phyloP scores from a whole-genome alignment of 2,797 vertebrate genomes.

The Bradypodion pumilum region DNA sequence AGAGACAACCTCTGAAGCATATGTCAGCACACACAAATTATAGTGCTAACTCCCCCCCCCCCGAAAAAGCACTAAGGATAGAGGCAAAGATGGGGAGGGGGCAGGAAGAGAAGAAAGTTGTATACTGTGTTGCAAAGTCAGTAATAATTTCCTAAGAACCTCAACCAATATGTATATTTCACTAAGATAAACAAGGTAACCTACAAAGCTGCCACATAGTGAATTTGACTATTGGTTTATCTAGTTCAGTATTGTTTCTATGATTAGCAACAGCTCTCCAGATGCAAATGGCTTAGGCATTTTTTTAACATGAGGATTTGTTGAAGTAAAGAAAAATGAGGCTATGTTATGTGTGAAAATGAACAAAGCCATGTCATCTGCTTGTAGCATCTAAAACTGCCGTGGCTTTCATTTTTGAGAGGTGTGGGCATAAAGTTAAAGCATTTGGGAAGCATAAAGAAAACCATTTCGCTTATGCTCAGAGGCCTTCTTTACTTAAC shows the following conservation, averaged over 20 bases:
- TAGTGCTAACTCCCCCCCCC: background rate
- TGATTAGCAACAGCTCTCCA: background rate
- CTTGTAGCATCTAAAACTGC: background rate
- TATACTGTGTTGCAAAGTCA: background rate
- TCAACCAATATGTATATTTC: background rate
- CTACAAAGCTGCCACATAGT: background rate
- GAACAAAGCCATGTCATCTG: background rate
- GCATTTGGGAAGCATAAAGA: background rate
- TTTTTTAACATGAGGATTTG: background rate
- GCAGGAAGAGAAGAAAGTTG: too few relatives aligned
- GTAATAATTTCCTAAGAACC: background rate
- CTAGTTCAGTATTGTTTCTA: background rate
- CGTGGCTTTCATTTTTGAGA: background rate
- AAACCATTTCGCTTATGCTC: background rate
- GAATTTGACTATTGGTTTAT: background rate
- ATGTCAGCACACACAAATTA: slow-evolving; percentile 9
- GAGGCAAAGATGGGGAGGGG: too few relatives aligned
- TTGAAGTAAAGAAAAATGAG: background rate
- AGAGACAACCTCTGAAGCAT: background rate
- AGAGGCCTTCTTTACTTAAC: too few relatives aligned
- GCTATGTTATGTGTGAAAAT: background rate
- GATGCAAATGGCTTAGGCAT: too few relatives aligned
- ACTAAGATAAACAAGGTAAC: background rate
- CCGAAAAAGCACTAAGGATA: background rate
- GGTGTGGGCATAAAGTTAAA: background rate